Base-by-base conservation (phyloP, 35 echinoderm and acorn worm species). In the Lytechinus pictus region DNA sequence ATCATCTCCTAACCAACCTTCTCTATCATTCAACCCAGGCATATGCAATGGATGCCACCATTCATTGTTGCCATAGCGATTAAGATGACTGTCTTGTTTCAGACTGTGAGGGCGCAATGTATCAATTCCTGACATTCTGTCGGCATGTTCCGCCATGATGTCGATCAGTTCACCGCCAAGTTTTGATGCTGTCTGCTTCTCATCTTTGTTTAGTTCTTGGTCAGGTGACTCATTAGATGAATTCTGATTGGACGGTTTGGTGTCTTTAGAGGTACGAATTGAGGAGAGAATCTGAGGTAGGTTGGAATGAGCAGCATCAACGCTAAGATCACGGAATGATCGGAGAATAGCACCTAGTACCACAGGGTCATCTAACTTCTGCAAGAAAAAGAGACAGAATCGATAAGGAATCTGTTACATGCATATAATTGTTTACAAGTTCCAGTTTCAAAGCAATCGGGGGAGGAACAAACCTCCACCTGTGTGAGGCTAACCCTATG, bases 11-110 rank as follows among this genome's bases (percentile, higher is more conserved):
- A 27, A 27, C n/a, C 56, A 54, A 9, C 53, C 95, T 9, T 53
- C 21, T 10, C 54, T 24, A 29, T 95, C 95, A 29, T 29, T 54
- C 86, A 95, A 54, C 16, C 95, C 87, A 12, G 86, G 54, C 21
- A 89, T 58, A 10, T 61, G n/a, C 54, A 89, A 14, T 9, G 95
- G 86, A 52, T 95, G 52, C 95, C 95, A 95, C 86, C 95, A 95
- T 55, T 89, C 87, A 52, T 95, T 86, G 87, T 95, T 95, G 28
- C 95, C 71, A 95, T 89, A 89, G 87, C 95, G 87, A 90, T 52
- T 72, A 9, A 95, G 27, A 27, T 21, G 14, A 54, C 53, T 54
- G 19, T 24, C 87, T 87, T 89, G 86, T 89, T 60, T 55, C 54
- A 61, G 87, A 54, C 54, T 33, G 9, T 54, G 53, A 9, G 54